Evolutionary conservation across 2,113 vertebrate species (phyloP).

Genomic region (Mesocricetus auratus): DNA sequence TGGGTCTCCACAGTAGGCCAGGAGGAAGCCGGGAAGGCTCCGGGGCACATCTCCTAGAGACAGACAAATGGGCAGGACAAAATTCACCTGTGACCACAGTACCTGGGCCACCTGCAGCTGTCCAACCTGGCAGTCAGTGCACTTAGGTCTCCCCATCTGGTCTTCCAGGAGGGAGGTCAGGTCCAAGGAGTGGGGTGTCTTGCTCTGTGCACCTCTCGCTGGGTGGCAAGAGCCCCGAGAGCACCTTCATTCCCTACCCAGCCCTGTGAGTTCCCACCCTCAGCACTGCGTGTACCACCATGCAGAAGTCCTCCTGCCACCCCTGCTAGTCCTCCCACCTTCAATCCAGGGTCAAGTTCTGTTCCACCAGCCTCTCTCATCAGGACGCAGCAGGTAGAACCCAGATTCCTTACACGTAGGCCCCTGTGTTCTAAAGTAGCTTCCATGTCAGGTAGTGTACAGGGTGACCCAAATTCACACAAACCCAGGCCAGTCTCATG

Average conservation of each 20-base stretch:
- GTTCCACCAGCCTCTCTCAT: not conserved
- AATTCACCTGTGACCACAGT: not conserved
- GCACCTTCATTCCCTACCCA: not conserved
- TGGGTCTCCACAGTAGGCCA: slow-evolving; percentile 86
- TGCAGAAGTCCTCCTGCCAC: not conserved
- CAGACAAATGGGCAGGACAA: not conserved
- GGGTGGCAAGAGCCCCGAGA: not conserved
- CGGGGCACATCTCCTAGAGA: slow-evolving; percentile 86
- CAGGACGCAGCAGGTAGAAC: not conserved
- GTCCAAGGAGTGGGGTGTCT: not conserved
- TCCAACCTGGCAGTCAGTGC: not conserved
- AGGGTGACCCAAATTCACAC: not conserved
- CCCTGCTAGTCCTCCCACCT: not conserved
- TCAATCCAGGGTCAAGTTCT: not conserved
- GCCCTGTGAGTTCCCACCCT: not conserved
- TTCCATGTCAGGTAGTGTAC: not conserved
- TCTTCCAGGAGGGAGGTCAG: not conserved
- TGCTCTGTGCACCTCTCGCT: too few relatives aligned
- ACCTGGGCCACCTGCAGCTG: not conserved
- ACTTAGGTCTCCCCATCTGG: not conserved
- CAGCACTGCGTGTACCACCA: not conserved
- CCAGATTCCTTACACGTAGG: not conserved
- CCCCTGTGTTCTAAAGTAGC: not conserved
- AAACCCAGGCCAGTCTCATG: not conserved
- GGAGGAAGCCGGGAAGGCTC: slow-evolving; percentile 85